A percentile compares a stretch with the other conserved stretches of the same genome.
phyloP scores from a whole-genome alignment of 2,797 vertebrate genomes.

The Sebastes hubbsi region DNA sequence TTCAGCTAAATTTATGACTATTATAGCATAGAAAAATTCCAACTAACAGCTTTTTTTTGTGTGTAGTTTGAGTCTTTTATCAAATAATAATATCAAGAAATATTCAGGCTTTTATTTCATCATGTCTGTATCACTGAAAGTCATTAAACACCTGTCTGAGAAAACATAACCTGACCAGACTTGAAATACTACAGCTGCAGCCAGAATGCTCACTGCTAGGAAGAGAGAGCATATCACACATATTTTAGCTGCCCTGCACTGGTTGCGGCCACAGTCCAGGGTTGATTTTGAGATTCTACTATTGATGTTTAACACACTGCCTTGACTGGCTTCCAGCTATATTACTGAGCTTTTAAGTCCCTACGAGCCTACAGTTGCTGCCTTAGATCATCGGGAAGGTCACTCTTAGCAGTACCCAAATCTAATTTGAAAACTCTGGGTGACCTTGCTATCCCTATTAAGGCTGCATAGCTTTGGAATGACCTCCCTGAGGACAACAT shows the following conservation, averaged over 20 bases:
- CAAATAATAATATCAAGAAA: neutral
- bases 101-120: neutral
- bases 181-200: neutral
- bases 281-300: conserved; percentile 52
- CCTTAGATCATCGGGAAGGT: conserved; percentile 55
- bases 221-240: conserved; percentile 2
- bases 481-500: conserved; percentile 47
- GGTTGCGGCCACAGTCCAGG: conserved; percentile 38
- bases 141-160: neutral
- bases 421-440: conserved; percentile 62
- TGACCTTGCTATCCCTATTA: conserved; percentile 57
- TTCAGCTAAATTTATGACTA: neutral
- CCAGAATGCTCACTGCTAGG: neutral
- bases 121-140: neutral
- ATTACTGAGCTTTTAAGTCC: conserved; percentile 60
- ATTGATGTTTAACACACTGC: conserved; percentile 53
- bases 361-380: conserved; percentile 33
- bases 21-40: neutral
- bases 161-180: conserved; percentile 1
- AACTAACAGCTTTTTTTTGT: neutral
- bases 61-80: neutral
- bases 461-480: conserved; percentile 41
- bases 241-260: conserved; percentile 21
- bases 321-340: conserved; percentile 45
- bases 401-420: conserved; percentile 53